phyloP scores from a whole-genome alignment of 1,140 invertebrate genomes.

The Calliopsis andreniformis region DNA sequence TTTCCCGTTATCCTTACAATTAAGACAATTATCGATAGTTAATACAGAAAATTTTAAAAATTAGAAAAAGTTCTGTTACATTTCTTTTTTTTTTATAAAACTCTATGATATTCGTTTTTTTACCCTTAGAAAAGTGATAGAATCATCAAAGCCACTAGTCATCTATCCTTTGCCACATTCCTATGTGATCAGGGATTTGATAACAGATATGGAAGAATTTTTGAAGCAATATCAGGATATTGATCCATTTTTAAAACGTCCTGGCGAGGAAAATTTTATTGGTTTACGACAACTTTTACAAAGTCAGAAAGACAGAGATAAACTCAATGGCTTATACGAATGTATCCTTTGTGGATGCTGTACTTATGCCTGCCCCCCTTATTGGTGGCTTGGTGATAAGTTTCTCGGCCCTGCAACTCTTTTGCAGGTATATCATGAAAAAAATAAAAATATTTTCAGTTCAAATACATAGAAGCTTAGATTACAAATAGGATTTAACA shows the following conservation, averaged over 20 bases:
- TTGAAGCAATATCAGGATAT: conserved; percentile 92
- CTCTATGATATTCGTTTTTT: background rate
- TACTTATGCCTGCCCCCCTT: conserved; percentile 86
- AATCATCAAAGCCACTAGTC: conserved; percentile 84
- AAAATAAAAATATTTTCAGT: background rate
- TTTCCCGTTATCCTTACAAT: too few species aligned
- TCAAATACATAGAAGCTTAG: too few species aligned
- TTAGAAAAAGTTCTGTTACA: background rate
- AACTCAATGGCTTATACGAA: conserved; percentile 91
- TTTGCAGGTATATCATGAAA: conserved; percentile 80
- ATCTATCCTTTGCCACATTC: conserved; percentile 95
- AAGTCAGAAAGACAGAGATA: conserved; percentile 85
- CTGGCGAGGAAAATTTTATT: conserved; percentile 82
- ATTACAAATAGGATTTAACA: too few species aligned
- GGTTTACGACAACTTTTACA: conserved; percentile 85
- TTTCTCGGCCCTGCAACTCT: conserved; percentile 87
- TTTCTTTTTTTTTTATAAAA: background rate
- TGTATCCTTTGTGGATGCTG: conserved; percentile 89
- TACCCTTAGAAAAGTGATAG: conserved; percentile 66
- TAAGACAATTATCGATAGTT: background rate
- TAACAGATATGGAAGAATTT: conserved; percentile 94
- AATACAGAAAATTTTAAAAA: background rate
- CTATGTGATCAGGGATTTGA: conserved; percentile 95
- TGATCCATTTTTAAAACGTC: conserved; percentile 92
- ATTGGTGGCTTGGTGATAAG: conserved; percentile 88